Evolutionary conservation across 1,140 invertebrate species (phyloP).

Genomic region (Globodera ellingtonae): DNA sequence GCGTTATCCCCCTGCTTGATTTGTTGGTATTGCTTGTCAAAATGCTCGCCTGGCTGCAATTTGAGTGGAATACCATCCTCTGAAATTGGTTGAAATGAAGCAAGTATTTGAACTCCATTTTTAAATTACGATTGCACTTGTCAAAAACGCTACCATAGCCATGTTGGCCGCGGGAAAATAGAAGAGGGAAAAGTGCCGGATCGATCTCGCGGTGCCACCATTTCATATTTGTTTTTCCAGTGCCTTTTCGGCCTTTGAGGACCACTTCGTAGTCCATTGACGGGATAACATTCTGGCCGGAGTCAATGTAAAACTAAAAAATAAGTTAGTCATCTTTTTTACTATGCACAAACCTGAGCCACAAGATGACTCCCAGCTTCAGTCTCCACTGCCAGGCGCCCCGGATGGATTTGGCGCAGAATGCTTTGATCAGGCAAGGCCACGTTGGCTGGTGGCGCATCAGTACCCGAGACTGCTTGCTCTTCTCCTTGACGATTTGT

Average conservation of each 20-base stretch:
- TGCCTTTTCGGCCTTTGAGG: neutral
- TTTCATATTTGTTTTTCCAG: neutral
- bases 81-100: too few species aligned
- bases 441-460: neutral
- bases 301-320: neutral
- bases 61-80: neutral
- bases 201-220: conserved; percentile 11
- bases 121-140: too few species aligned
- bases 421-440: neutral
- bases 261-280: neutral
- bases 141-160: too few species aligned
- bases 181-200: neutral
- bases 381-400: neutral
- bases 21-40: neutral
- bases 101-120: too few species aligned
- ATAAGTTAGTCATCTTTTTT: too few species aligned
- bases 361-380: conserved; percentile 9
- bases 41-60: neutral
- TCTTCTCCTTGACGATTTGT: neutral
- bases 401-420: neutral
- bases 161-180: neutral
- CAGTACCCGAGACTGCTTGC: neutral
- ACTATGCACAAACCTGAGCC: neutral
- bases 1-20: neutral
- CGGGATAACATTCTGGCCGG: neutral